Evolutionary conservation across 37 sponge, comb jelly and placozoan species (phyloP), one percentile per base, ranked within the genome.

Genomic region (Halisarca cf. caerulea): DNA sequence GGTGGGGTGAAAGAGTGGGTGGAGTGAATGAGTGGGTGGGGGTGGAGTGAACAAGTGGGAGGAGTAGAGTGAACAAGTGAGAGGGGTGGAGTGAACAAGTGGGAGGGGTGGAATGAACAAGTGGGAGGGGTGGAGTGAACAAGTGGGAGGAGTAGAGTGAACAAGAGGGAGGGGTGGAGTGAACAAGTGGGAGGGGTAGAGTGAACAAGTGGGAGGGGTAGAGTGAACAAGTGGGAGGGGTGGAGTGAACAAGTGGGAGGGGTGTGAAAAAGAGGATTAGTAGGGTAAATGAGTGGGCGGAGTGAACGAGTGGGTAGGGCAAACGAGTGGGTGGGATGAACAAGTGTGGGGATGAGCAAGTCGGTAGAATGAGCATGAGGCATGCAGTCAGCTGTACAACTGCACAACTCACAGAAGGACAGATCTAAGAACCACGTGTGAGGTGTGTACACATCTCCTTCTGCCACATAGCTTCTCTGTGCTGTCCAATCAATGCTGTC

Each of bases 361-460:
- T 11, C 17, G 57, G 57, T 20, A 17, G 17, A 17, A 17, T 11
- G n/a, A n/a, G n/a, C n/a, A n/a, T n/a, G n/a, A n/a, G n/a, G n/a
- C n/a, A n/a, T n/a, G n/a, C n/a, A n/a, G n/a, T n/a, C n/a, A n/a
- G n/a, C n/a, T n/a, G n/a, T n/a, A n/a, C 32, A 37, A 41, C 41
- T 30, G 4, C 14, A 82, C 64, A 27, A 62, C 88, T 78, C 40
- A 89, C 96, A 30, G 24, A 84, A 66, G 20, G 82, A 55, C 9
- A 72, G 11, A 33, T 88, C 64, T 21, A 96, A 85, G 2, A 80
- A 27, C 72, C 79, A 42, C 80, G 75, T 86, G 86, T 96, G 96
- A 18, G 96, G 96, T 24, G 91, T 91, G 87, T 93, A 96, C 34
- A 96, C 42, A 45, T 96, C 96, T 28, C 83, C 57, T 11, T 70